Percentiles rank a stretch among this genome's conserved stretches.
phyloP scores from a whole-genome alignment of 2,888 invertebrate genomes.

The Caenorhabditis virilis region DNA sequence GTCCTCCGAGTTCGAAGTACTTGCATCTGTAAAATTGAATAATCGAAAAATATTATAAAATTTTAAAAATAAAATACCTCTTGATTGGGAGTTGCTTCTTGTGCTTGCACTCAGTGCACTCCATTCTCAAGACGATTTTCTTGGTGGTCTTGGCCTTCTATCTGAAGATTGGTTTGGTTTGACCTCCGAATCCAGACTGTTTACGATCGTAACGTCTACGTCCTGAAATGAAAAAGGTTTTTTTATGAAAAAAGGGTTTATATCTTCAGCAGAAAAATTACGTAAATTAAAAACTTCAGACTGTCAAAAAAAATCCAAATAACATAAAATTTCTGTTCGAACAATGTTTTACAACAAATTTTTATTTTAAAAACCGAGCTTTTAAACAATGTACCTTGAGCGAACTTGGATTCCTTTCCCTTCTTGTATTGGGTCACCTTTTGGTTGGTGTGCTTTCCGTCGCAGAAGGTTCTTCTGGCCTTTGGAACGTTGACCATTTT shows the following conservation, averaged over 20 bases:
- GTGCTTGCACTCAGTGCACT: slow-evolving; percentile 97
- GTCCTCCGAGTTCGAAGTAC: slow-evolving; percentile 98
- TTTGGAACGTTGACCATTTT: slow-evolving; percentile 96
- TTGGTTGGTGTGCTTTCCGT: slow-evolving; percentile 88
- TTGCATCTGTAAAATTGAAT: slow-evolving; percentile 77
- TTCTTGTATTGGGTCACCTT: slow-evolving; percentile 99
- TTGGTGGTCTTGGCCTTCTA: slow-evolving; percentile 99
- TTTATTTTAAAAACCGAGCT: no score
- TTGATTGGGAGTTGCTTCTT: slow-evolving; percentile 75
- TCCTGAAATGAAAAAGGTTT: slow-evolving; percentile 55
- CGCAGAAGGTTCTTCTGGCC: slow-evolving; percentile 94
- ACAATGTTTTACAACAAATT: no score
- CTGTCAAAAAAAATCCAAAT: no score
- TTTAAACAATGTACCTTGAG: slow-evolving; percentile 79
- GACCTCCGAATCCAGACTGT: slow-evolving; percentile 98
- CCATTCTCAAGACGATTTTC: slow-evolving; percentile 98
- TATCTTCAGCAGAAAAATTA: no score
- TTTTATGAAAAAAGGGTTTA: no score
- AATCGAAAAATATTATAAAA: no score
- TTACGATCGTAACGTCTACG: slow-evolving; percentile 95
- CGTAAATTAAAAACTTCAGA: no score
- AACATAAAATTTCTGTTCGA: no score
- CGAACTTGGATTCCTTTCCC: slow-evolving; percentile 94
- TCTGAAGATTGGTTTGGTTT: slow-evolving; percentile 96
- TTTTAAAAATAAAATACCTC: slow-evolving; percentile 43